phyloP scores from a whole-genome alignment of 2,888 invertebrate species.

The Phoenoteleia sp. region DNA sequence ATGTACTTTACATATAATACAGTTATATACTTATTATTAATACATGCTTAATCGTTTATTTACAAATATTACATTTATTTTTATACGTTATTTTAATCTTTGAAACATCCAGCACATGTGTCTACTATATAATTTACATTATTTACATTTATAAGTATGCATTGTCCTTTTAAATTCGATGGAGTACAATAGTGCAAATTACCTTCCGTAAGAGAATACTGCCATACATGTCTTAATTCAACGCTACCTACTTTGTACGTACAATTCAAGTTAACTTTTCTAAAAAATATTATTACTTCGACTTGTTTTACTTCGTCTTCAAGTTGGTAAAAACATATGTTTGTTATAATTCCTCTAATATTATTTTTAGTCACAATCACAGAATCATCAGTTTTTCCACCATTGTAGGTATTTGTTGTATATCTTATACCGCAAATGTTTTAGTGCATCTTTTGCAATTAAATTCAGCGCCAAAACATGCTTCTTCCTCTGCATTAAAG shows the following conservation, averaged over 20 bases:
- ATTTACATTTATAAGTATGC: neutral
- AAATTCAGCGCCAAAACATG: neutral
- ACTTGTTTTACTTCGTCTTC: neutral
- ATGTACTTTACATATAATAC: no score
- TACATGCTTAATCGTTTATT: no score
- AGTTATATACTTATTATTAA: no score
- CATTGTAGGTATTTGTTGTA: neutral
- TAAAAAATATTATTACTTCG: neutral
- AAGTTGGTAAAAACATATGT: neutral
- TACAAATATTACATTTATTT: no score
- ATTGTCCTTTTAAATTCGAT: neutral
- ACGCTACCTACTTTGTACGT: neutral
- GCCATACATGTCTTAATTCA: neutral
- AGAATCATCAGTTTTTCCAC: neutral
- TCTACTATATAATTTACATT: neutral
- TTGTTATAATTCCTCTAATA: neutral
- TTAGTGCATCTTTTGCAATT: neutral
- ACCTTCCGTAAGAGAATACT: neutral
- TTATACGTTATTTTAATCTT: neutral
- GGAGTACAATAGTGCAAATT: neutral
- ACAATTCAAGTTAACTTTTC: neutral
- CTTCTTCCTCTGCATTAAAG: neutral
- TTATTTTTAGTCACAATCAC: neutral
- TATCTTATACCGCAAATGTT: neutral
- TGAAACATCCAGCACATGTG: neutral